phyloP scores from a whole-genome alignment of 2,888 invertebrate species.

The Caenorhabditis afra region DNA sequence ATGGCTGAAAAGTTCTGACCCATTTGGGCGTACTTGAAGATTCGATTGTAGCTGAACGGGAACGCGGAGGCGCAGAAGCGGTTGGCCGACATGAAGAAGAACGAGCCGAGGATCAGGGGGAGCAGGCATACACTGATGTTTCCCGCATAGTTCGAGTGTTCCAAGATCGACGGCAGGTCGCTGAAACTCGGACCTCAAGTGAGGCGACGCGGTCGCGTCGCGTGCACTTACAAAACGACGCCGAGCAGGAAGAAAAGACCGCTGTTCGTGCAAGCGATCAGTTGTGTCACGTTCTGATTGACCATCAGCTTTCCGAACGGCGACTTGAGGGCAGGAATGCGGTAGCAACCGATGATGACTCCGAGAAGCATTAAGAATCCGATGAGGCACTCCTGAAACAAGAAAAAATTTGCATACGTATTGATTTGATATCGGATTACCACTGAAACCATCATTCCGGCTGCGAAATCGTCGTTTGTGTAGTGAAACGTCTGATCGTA shows the following conservation, averaged over 20 bases:
- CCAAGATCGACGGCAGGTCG: background rate
- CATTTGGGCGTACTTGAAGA: slow-evolving; percentile 27
- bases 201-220: background rate
- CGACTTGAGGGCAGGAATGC: slow-evolving; percentile 10
- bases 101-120: slow-evolving; percentile 11
- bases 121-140: slow-evolving; percentile 22
- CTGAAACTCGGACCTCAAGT: slow-evolving; percentile 21
- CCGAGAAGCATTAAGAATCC: slow-evolving; percentile 9
- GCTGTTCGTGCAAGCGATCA: slow-evolving; percentile 29
- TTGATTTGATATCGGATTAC: no score
- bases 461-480: background rate
- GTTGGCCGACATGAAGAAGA: slow-evolving; percentile 40
- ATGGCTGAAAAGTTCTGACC: no score
- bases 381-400: slow-evolving; percentile 25
- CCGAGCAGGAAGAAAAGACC: slow-evolving; percentile 30
- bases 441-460: slow-evolving; percentile 12
- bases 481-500: background rate
- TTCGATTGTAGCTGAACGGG: slow-evolving; percentile 5
- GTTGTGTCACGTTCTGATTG: slow-evolving; percentile 32
- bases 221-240: slow-evolving; percentile 20
- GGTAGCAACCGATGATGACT: slow-evolving; percentile 18
- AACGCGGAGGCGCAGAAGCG: slow-evolving; percentile 25
- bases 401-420: no score
- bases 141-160: slow-evolving; percentile 3
- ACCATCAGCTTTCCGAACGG: slow-evolving; percentile 37